Evolutionary conservation across 2,113 vertebrate species (phyloP), one percentile per base, ranked within the genome.

Genomic region (Oncorhynchus nerka): DNA sequence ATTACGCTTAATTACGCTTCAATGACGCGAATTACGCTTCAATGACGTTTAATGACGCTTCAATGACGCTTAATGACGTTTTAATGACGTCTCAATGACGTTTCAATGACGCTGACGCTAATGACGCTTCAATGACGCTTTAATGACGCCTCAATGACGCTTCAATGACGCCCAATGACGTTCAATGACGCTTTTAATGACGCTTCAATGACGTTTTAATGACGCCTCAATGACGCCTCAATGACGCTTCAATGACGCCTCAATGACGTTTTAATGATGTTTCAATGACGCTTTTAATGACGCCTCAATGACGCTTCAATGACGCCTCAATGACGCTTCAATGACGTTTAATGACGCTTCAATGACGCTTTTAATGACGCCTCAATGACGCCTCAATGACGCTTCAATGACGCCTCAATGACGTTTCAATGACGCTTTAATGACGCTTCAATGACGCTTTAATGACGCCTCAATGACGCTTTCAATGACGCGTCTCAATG

Each of bases 141-240:
- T 86, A 90, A 92, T 93, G 92, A 89, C 75, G 20, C 76, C 88
- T 89, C 85, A 88, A 91, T 90, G 92, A 90, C 83, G 28, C 3
- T 3, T 28, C 28, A 28, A 28, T 28, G 2, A 28, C 3, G 28
- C 3, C 3, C 28, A 28, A 3, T 28, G 28, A 28, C 28, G 28
- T 28, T 28, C 86, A 90, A 92, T 93, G 91, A 89, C 75, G 20
- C n/a, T 77, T 88, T 89, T 85, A 88, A 91, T 90, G 92, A 90
- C 82, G 3, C 3, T 28, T 28, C 2, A 28, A 28, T 28, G 2
- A 28, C 3, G 28, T 28, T 2, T 28, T 2, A 28, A 3, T 28
- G 28, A 89, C 75, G 20, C 76, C 88, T 89, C 85, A 88, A 91
- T 90, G 92, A 1, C 1, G 24, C 1, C 89, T 82, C 86, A 90